Base-by-base conservation (phyloP, 2,888 invertebrate genomes). In the Spilarctia lutea region DNA sequence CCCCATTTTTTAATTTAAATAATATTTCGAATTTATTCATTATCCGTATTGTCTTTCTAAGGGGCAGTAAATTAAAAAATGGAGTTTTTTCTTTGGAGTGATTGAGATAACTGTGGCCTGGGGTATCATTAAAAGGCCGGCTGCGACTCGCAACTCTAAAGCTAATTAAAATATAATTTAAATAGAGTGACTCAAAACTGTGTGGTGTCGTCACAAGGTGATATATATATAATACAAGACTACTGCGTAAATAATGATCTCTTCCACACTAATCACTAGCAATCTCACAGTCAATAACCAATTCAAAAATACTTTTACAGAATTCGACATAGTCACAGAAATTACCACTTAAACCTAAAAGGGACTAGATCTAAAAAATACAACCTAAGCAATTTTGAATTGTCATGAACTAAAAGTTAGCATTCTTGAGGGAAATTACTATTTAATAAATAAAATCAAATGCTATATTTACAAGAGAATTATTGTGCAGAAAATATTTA, bases 291-390 rank as follows among this genome's bases (percentile, higher is more conserved):
- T 77, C 72, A 75, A 75, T 74, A 68, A 74, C 65, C 68, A 56
- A 78, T 78, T 74, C 30, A 30, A 78, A 83, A 86, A 86, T 85
- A 88, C 86, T 84, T 84, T 84, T 69, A n/a, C 52, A 86, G 71
- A 85, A 85, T 82, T 83, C 84, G 79, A 84, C 83, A n/a, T n/a
- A 68, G 86, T 87, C 86, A 89, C 86, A 85, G 80, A 82, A 82
- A 79, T 83, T 84, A 83, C 81, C 80, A 79, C 89, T 91, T 93
- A 92, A 79, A 90, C 78, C 91, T 94, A 94, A 87, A 93, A 93
- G 90, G 92, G 94, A 95, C 94, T 95, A 95, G 94, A 94, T 91
- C 94, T 94, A 94, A 94, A 88, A 88, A 89, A 88, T 91, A 92
- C 91, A 93, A 93, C 89, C 89, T 89, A 91, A 90, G 84, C 87